Percentiles rank a stretch among this genome's conserved stretches.
Conservation (phyloP, 2,797 vertebrate species). For the Sphenodon punctatus region DNA sequence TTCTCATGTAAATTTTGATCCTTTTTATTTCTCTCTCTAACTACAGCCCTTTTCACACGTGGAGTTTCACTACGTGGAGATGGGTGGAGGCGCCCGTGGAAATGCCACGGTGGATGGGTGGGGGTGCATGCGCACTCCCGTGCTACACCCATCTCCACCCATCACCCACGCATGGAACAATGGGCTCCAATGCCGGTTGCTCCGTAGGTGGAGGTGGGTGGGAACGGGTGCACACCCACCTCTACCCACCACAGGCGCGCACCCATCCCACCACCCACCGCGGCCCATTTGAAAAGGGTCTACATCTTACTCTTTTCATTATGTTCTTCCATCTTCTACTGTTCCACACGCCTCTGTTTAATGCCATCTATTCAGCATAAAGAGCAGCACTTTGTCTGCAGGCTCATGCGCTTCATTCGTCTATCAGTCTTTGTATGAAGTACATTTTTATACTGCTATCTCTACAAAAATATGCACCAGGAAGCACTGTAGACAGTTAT, state of each 20-base stretch:
- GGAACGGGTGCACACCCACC: no score
- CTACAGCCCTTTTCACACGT: background rate
- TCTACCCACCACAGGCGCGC: no score
- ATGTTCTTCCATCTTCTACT: background rate
- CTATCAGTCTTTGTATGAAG: background rate
- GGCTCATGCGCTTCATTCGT: background rate
- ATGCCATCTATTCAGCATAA: background rate
- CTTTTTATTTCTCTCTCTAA: accelerated
- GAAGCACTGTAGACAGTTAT: background rate
- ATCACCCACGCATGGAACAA: no score
- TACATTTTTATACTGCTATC: background rate
- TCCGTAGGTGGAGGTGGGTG: no score
- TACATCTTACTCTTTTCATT: background rate
- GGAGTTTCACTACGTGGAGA: no score
- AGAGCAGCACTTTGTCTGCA: background rate
- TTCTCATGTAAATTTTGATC: background rate
- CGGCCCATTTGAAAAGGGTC: no score
- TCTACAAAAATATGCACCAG: background rate
- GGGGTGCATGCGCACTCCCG: no score
- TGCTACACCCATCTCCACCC: no score
- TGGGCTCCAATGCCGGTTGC: no score
- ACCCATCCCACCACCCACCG: no score
- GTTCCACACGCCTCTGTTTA: background rate
- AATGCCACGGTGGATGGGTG: no score
- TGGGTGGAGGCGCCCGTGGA: no score